Base-by-base conservation (phyloP, 2,113 vertebrate species). In the Clarias macrocephalus region DNA sequence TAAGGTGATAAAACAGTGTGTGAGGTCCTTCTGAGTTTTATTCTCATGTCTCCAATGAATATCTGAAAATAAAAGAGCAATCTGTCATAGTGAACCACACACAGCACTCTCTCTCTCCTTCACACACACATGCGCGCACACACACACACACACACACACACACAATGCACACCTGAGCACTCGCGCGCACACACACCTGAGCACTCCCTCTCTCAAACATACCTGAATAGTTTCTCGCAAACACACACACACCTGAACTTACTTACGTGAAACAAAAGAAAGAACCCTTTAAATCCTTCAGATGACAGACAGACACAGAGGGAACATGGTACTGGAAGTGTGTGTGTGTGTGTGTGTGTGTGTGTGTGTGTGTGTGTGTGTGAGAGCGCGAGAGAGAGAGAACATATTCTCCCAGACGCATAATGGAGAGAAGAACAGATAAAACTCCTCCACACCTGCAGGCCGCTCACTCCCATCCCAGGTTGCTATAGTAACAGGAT, bases 401-500 rank as follows among this genome's bases (percentile, higher is more conserved):
- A 85, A 80, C 62, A 75, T 28, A 56, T 89, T 84, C 79, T 88
- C 84, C 87, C 77, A 65, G 7, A 11, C 57, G 59, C 21, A 37
- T 60, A 52, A 30, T 8, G 3, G 48, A 48, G 16, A 15, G 82
- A 70, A 57, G 48, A 56, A 21, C 57, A 54, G 59, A 72, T n/a
- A 6, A 11, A 16, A 42, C 77, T 79, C 76, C 68, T 70, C 86
- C 77, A 84, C 75, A 48, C 13, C 33, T 25, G 66, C 83, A 57
- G 16, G 18, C 57, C 3, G 11, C 56, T 81, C 37, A 62, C 60
- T 62, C 23, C 13, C 23, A 85, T 30, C 33, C 59, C 8, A 0
- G 52, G 82, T 87, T 87, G 33, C 89, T 70, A 87, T 85, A 56
- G 88, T 60, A 91, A 89, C 86, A 63, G 33, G 70, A 85, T 87